Evolutionary conservation across 2,113 vertebrate genomes (phyloP).

Genomic region (Tyto alba): DNA sequence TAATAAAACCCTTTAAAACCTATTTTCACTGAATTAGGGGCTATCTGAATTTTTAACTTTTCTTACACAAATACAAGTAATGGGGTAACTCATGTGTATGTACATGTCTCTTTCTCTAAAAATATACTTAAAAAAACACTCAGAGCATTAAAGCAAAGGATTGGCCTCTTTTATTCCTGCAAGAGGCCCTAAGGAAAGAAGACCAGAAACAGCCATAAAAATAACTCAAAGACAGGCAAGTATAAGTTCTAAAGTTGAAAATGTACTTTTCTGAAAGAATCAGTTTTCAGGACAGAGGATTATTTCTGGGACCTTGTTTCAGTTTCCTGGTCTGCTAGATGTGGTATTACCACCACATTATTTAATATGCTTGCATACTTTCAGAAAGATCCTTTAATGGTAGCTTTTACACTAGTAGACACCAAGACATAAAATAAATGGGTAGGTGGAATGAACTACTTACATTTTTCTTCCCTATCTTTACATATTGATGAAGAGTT

Average conservation of each 20-base stretch:
- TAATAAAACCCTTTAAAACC: background rate
- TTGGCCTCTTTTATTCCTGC: background rate
- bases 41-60: background rate
- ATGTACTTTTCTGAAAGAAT: background rate
- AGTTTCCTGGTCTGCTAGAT: background rate
- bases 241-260: background rate
- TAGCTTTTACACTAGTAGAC: background rate
- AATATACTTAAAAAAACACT: background rate
- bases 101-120: background rate
- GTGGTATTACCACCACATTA: background rate
- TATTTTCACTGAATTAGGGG: background rate
- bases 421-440: background rate
- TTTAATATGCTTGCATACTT: background rate
- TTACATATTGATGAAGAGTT: background rate
- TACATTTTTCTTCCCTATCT: background rate
- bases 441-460: background rate
- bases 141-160: background rate
- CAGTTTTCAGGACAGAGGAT: background rate
- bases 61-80: background rate
- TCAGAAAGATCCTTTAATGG: background rate
- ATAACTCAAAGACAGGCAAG: background rate
- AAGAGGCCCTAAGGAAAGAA: background rate
- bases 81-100: rapidly evolving
- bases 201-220: background rate
- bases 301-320: background rate